These are phyloP conservation scores for Lethocerus indicus DNA, from an alignment of 1,140 invertebrate genomes.

Conservation along the genomic window DNA sequence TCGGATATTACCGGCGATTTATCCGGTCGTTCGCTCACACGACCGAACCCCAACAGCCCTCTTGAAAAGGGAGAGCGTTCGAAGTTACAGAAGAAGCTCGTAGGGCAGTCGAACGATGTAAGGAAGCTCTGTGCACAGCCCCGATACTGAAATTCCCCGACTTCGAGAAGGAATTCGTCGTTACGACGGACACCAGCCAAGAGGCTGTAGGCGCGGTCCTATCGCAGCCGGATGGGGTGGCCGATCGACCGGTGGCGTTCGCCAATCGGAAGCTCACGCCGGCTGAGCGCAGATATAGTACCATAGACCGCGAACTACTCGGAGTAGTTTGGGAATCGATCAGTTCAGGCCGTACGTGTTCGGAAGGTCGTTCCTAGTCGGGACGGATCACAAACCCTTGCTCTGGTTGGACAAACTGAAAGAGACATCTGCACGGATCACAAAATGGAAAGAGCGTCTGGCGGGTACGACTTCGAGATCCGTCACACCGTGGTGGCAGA, in stretches of 20 bases:
- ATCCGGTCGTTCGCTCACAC: too few relatives aligned
- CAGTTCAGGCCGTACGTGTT: conserved; percentile 24
- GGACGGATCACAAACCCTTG: conserved; percentile 31
- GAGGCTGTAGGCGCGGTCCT: conserved; percentile 22
- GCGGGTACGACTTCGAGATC: not conserved
- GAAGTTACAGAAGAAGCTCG: too few relatives aligned
- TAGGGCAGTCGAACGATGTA: too few relatives aligned
- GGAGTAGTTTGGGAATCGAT: conserved; percentile 28
- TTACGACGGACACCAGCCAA: conserved; percentile 25
- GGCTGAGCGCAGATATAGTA: conserved; percentile 27
- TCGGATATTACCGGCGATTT: too few relatives aligned
- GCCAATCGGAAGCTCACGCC: conserved; percentile 23
- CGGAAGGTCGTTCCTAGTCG: conserved; percentile 21
- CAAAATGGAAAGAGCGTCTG: conserved; percentile 16
- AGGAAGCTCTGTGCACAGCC: too few relatives aligned
- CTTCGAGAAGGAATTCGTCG: conserved; percentile 21
- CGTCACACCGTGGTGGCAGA: conserved; percentile 9
- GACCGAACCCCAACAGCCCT: too few relatives aligned
- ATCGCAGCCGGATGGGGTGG: conserved; percentile 21
- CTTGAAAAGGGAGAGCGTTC: too few relatives aligned
- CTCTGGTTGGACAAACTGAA: conserved; percentile 28
- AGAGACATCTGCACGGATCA: conserved; percentile 23
- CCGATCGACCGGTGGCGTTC: conserved; percentile 22
- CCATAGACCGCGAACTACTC: conserved; percentile 28
- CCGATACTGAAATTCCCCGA: conserved; percentile 12